These are phyloP conservation scores for Pseudomyrmex flavicornis DNA, from an alignment of 1,140 invertebrate genomes.

Conservation along the genomic window DNA sequence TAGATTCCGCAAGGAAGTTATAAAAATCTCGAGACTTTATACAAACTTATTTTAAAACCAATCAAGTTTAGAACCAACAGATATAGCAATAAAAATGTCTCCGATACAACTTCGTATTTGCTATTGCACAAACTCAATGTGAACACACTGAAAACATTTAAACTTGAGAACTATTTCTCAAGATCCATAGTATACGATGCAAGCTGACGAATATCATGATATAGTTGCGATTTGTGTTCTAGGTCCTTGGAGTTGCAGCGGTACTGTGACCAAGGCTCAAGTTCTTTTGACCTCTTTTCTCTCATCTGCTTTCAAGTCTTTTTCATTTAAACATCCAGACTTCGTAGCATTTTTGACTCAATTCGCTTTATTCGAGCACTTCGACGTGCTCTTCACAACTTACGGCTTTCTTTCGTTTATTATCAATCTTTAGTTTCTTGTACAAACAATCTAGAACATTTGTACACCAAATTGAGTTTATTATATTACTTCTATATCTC, in stretches of 20 bases:
- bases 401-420: not conserved
- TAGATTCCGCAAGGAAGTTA: conserved; percentile 10
- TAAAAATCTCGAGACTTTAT: not conserved
- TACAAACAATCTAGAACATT: not conserved
- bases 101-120: not conserved
- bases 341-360: too few relatives aligned
- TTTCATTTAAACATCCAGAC: conserved; percentile 1
- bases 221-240: conserved; percentile 57
- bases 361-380: too few relatives aligned
- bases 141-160: not conserved
- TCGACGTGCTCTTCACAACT: too few relatives aligned
- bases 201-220: conserved; percentile 29
- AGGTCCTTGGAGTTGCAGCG: conserved; percentile 38
- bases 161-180: conserved; percentile 26
- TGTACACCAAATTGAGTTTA: conserved; percentile 12
- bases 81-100: not conserved
- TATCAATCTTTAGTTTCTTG: conserved; percentile 10
- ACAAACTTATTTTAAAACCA: not conserved
- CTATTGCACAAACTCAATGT: not conserved
- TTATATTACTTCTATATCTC: conserved; percentile 30
- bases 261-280: conserved; percentile 65
- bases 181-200: conserved; percentile 11
- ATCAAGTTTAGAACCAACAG: not conserved
- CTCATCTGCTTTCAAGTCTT: not conserved
- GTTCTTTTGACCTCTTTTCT: not conserved